These are phyloP conservation scores for Venusia cambrica DNA, from an alignment of 2,888 invertebrate genomes.

Conservation along the genomic window DNA sequence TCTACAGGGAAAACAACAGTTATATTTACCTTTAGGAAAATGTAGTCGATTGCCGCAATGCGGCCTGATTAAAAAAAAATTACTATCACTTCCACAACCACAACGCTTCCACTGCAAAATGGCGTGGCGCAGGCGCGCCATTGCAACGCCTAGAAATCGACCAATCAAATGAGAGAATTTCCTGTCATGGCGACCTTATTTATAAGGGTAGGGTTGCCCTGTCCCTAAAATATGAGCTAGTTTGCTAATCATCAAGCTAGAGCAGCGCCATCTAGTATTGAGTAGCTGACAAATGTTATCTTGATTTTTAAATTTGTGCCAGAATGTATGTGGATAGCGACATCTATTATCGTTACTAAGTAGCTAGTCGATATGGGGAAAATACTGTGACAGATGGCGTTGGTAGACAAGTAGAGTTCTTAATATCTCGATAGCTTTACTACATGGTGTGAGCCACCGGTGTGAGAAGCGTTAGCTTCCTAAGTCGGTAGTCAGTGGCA, in stretches of 20 bases:
- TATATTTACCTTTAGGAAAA: conserved; percentile 52
- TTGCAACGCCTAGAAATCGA: conserved; percentile 37
- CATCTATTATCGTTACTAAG: conserved; percentile 4
- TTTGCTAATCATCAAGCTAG: background rate
- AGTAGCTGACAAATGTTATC: too few species aligned
- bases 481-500: too few species aligned
- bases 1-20: conserved; percentile 21
- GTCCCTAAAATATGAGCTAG: conserved; percentile 21
- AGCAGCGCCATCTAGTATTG: conserved; percentile 36
- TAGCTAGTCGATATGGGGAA: too few species aligned
- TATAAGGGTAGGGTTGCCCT: conserved; percentile 63
- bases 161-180: conserved; percentile 71
- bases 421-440: too few species aligned
- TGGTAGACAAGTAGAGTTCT: too few species aligned
- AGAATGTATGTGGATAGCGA: background rate
- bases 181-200: conserved; percentile 48
- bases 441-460: too few species aligned
- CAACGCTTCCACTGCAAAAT: conserved; percentile 51
- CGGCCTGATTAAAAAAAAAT: conserved; percentile 50
- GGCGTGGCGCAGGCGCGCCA: conserved; percentile 52
- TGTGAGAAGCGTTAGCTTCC: too few species aligned
- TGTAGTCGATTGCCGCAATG: conserved; percentile 60
- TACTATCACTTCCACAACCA: conserved; percentile 22
- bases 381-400: too few species aligned
- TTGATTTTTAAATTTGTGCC: too few species aligned